These are phyloP conservation scores for Pomatostomus ruficeps DNA, from an alignment of 2,113 vertebrate genomes.

Conservation along the genomic window DNA sequence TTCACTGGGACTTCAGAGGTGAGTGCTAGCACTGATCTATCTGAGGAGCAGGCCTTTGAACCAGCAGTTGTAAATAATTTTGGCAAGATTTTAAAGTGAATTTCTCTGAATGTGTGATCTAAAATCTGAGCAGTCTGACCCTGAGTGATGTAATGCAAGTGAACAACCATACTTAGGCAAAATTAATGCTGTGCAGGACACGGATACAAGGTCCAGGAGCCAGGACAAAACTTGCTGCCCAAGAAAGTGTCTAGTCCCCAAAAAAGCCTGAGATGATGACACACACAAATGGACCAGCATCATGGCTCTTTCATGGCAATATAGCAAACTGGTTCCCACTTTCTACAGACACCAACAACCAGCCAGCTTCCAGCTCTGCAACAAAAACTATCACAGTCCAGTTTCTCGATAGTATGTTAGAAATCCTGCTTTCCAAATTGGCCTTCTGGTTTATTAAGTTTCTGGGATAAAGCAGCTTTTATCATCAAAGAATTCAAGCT, in stretches of 20 bases:
- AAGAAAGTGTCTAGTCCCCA: background rate
- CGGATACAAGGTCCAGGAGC: background rate
- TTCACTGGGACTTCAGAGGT: background rate
- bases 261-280: background rate
- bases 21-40: background rate
- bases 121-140: background rate
- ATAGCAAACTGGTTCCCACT: background rate
- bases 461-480: background rate
- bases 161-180: background rate
- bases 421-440: background rate
- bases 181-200: background rate
- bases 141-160: background rate
- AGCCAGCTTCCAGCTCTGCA: background rate
- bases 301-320: background rate
- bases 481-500: background rate
- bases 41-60: background rate
- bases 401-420: background rate
- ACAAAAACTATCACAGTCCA: background rate
- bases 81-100: background rate
- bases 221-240: background rate
- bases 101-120: background rate
- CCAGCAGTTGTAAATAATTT: background rate
- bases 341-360: background rate
- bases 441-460: background rate
- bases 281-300: background rate